Evolutionary conservation across 1,140 invertebrate genomes (phyloP).

Genomic region (Lasioglossum baleicum): DNA sequence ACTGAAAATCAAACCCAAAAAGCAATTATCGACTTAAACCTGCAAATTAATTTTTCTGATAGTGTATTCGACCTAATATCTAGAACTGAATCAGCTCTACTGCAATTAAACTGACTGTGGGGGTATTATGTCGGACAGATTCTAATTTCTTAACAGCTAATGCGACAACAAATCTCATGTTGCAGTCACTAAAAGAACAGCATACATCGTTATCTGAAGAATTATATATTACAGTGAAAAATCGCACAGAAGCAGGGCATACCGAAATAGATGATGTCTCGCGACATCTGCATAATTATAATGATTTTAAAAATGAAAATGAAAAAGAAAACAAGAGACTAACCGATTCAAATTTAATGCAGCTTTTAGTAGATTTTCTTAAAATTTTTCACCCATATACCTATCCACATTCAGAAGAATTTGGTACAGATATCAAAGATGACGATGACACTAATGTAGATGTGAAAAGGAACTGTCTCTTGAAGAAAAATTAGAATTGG

Average conservation of each 20-base stretch:
- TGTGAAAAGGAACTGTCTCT: conserved; percentile 26
- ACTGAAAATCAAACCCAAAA: too few species aligned
- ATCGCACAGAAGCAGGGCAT: neutral
- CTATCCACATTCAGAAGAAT: conserved; percentile 23
- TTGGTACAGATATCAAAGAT: conserved; percentile 19
- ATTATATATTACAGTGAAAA: neutral
- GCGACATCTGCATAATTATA: conserved; percentile 7
- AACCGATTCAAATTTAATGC: conserved; percentile 13
- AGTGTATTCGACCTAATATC: conserved; percentile 21
- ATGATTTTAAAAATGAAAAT: too few species aligned
- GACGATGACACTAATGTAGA: conserved; percentile 25
- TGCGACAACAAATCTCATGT: too few species aligned
- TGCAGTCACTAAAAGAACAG: too few species aligned
- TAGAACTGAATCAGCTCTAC: conserved; percentile 18
- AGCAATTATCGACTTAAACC: too few species aligned
- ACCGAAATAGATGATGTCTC: too few species aligned
- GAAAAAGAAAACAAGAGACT: conserved; percentile 18
- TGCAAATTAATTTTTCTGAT: too few species aligned
- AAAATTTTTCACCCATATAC: conserved; percentile 1
- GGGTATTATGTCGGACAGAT: conserved; percentile 19
- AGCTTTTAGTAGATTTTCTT: conserved; percentile 8
- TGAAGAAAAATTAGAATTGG: too few species aligned
- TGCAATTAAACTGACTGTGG: conserved; percentile 9
- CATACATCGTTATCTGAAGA: too few species aligned
- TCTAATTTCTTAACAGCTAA: too few species aligned